Conservation (phyloP, 2,113 vertebrate species). For the Anthoscopus minutus region DNA sequence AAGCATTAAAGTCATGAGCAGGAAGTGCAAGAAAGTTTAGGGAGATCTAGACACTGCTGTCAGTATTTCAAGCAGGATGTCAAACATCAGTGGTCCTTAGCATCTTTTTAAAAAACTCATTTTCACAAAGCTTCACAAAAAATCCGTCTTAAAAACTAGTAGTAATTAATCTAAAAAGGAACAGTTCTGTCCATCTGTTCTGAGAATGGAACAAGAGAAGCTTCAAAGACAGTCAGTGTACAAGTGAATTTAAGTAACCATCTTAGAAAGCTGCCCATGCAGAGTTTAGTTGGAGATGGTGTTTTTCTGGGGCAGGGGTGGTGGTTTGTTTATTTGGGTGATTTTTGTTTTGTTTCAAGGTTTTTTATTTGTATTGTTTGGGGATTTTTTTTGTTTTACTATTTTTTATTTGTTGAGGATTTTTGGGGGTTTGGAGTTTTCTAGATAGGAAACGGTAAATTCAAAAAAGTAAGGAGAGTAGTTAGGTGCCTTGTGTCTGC, state of each 20-base stretch:
- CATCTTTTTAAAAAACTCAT: rapidly evolving
- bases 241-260: neutral
- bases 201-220: neutral
- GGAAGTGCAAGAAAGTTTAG: neutral
- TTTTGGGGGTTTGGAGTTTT: neutral
- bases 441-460: neutral
- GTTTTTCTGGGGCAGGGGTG: neutral
- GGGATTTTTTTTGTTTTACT: neutral
- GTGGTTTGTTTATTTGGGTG: neutral
- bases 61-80: neutral
- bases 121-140: neutral
- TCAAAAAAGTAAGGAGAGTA: neutral
- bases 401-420: neutral
- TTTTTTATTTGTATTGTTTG: neutral
- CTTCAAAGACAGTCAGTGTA: neutral
- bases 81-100: neutral
- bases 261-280: neutral
- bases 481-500: neutral
- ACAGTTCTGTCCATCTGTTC: neutral
- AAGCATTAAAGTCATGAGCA: neutral
- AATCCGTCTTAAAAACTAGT: neutral
- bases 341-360: neutral
- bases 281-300: neutral
- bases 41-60: neutral
- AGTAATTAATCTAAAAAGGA: neutral